These are phyloP conservation scores for Azemiops feae DNA, from an alignment of 2,113 vertebrate species.

Conservation along the genomic window DNA sequence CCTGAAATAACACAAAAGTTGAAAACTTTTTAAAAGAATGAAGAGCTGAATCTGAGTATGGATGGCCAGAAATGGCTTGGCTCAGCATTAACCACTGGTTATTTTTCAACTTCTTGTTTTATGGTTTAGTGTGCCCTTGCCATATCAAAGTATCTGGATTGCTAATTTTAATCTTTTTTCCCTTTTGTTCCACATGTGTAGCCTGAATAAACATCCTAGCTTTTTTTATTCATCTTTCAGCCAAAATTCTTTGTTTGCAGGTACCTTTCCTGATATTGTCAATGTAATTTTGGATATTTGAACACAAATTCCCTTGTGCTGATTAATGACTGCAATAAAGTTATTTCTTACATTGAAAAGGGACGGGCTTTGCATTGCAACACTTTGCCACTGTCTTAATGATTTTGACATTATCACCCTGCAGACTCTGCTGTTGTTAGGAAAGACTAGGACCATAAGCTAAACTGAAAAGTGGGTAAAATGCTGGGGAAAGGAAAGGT, in stretches of 20 bases:
- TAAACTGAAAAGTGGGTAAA: not conserved
- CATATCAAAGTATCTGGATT: not conserved
- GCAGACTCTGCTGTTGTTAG: not conserved
- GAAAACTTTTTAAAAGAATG: not conserved
- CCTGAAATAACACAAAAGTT: not conserved
- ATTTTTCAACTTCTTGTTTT: not conserved
- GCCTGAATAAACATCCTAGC: not conserved
- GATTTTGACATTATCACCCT: not conserved
- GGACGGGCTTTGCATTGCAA: not conserved
- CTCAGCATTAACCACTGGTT: not conserved
- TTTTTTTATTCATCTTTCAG: not conserved
- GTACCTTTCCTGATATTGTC: not conserved
- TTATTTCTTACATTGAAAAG: not conserved
- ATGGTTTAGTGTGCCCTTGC: not conserved
- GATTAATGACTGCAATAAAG: not conserved
- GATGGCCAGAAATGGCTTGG: not conserved
- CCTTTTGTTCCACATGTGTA: not conserved
- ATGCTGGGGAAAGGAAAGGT: not conserved
- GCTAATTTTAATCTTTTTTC: not conserved
- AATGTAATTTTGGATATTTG: not conserved
- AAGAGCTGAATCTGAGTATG: not conserved
- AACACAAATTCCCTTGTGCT: not conserved
- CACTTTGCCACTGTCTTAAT: not conserved
- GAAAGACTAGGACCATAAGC: not conserved
- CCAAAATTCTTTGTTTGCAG: not conserved